Evolutionary conservation across 1,140 invertebrate species (phyloP).

Genomic region (Mizuhopecten yessoensis): DNA sequence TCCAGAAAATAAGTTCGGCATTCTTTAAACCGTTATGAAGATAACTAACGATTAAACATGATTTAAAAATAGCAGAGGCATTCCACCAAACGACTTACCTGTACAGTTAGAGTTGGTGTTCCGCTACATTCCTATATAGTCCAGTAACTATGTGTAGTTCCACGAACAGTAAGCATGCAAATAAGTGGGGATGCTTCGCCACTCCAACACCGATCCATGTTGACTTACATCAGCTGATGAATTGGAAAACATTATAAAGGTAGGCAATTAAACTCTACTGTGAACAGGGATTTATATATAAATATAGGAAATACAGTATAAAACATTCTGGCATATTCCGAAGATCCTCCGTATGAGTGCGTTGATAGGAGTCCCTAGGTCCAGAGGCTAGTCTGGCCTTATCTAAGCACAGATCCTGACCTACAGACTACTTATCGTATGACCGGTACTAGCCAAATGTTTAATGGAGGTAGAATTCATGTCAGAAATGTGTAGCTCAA

Average conservation of each 20-base stretch:
- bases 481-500: background rate
- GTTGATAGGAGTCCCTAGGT: background rate
- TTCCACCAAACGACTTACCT: background rate
- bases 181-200: background rate
- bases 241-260: constrained; percentile 15
- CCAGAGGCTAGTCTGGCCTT: background rate
- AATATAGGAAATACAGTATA: background rate
- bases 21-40: background rate
- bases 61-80: background rate
- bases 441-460: constrained; percentile 31
- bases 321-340: background rate
- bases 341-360: background rate
- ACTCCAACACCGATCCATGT: background rate
- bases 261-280: background rate
- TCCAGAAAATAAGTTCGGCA: background rate
- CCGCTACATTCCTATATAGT: background rate
- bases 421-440: background rate
- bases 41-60: background rate
- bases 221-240: background rate
- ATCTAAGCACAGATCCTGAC: constrained; percentile 23
- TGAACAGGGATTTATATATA: background rate
- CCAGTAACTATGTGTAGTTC: background rate
- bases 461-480: constrained; percentile 3
- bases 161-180: background rate
- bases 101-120: background rate